A percentile compares a stretch with the other conserved stretches of the same genome.
These are phyloP conservation scores for Clamator glandarius DNA, from an alignment of 2,797 vertebrate species.

Conservation along the genomic window DNA sequence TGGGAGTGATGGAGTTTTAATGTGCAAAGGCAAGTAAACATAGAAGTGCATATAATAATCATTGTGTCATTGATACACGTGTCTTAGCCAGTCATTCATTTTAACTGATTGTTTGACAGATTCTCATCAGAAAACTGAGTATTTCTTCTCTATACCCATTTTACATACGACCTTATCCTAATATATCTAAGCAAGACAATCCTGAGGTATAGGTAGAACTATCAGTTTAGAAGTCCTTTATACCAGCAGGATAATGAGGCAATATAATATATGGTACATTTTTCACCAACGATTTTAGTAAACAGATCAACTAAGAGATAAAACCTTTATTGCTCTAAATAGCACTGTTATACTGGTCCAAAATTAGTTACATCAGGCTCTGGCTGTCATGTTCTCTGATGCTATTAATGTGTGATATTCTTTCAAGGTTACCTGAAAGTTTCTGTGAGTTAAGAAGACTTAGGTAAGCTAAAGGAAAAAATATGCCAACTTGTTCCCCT, in stretches of 20 bases:
- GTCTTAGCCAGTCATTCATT: neutral
- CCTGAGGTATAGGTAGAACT: neutral
- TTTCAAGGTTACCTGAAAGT: constrained; percentile 44
- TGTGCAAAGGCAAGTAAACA: neutral
- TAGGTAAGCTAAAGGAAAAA: neutral
- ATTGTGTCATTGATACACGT: neutral
- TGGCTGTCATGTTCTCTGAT: constrained; percentile 15
- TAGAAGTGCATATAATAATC: neutral
- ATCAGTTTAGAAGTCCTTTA: neutral
- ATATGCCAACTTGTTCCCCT: neutral
- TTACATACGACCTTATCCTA: neutral
- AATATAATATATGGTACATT: neutral
- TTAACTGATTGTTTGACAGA: neutral
- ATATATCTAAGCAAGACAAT: neutral
- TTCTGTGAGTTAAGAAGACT: constrained; percentile 12
- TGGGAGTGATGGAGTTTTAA: neutral
- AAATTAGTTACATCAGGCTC: constrained; percentile 45
- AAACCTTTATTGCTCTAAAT: constrained; percentile 40
- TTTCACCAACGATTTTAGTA: constrained; percentile 16
- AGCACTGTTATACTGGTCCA: neutral
- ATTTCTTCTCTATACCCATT: neutral
- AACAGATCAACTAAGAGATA: constrained; percentile 33
- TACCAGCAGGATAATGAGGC: neutral
- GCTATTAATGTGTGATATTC: neutral
- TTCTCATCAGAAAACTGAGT: neutral